Base-by-base conservation (phyloP, 1,140 invertebrate species). In the Palaemon carinicauda region DNA sequence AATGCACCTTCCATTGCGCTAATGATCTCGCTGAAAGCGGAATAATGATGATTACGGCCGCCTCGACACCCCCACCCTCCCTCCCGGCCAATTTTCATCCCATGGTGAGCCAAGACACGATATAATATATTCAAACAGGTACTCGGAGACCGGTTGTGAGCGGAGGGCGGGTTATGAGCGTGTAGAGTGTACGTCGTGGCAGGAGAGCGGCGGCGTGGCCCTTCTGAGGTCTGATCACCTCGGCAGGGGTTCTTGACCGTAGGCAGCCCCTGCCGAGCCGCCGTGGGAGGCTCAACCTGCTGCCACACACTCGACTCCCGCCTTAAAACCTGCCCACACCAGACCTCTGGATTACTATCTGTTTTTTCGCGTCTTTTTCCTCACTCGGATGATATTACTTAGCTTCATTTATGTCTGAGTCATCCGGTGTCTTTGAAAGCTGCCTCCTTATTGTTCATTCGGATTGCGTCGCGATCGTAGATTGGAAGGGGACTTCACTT, bases 71-170 rank as follows among this genome's bases (percentile, higher is more conserved):
- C n/a, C 51, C 79, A 33, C 54, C 54, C 79, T 41, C 21, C 79
- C 79, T 80, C 52, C 65, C 65, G 65, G 21, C 79, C 52, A 80
- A 80, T 54, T 69, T 80, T 56, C 60, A 41, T 31, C 79, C n/a
- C 31, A 56, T 27, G 31, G 29, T 69, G 33, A 50, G 54, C 54
- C 79, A 60, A 27, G 53, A 80, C 79, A 41, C 56, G 79, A 80
- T 65, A 80, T 80, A 80, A 80, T 80, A 31, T 80, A 80, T 80
- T 80, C 79, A 80, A 80, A 80, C 79, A 80, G 79, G 79, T 80
- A 65, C 56, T 71, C 41, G 27, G 24, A 65, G 60, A 82, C 56
- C 60, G 80, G 80, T 71, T 50, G 80, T 31, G 29, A 21, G 31
- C 27, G 29, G 80, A 82, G 80, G 60, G 80, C 60, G 65, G 60